Conservation (phyloP, 2,888 invertebrate genomes). For the Ligdia adustata region DNA sequence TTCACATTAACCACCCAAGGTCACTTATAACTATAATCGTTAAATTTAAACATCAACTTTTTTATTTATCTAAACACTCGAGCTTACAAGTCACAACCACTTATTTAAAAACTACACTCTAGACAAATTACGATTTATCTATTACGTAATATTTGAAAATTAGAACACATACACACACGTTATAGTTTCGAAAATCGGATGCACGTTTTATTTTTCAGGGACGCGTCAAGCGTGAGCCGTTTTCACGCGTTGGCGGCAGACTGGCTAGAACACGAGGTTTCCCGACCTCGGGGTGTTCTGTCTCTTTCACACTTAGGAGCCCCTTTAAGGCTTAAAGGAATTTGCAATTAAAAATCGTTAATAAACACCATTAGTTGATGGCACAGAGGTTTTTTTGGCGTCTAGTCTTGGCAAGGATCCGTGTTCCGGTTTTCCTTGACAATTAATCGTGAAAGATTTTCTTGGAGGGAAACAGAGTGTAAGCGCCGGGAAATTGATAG, state of each 20-base stretch:
- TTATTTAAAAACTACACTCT: slow-evolving; percentile 32
- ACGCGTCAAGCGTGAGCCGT: slow-evolving; percentile 35
- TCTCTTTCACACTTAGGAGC: slow-evolving; percentile 42
- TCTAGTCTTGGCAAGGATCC: slow-evolving; percentile 8
- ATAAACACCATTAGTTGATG: slow-evolving; percentile 46
- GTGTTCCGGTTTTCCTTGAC: slow-evolving; percentile 3
- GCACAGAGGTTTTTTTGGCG: slow-evolving; percentile 12
- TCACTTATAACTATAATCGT: slow-evolving; percentile 15
- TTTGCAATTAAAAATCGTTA: slow-evolving; percentile 59
- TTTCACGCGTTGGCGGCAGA: slow-evolving; percentile 42
- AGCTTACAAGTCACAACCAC: slow-evolving; percentile 50
- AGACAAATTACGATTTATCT: too few species aligned
- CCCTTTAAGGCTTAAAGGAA: slow-evolving; percentile 38
- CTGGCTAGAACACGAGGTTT: slow-evolving; percentile 47
- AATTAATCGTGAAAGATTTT: neutral
- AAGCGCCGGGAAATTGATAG: neutral
- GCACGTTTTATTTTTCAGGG: slow-evolving; percentile 15
- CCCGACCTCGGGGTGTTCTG: slow-evolving; percentile 34
- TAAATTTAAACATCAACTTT: slow-evolving; percentile 6
- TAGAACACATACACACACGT: slow-evolving; percentile 40
- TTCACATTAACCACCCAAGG: slow-evolving; percentile 10
- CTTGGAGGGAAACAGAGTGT: slow-evolving; percentile 1
- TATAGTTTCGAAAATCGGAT: slow-evolving; percentile 43
- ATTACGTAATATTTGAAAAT: slow-evolving; percentile 12
- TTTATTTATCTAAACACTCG: slow-evolving; percentile 11